Evolutionary conservation across 2,888 invertebrate species (phyloP).

Genomic region (Drosophila prostipennis): DNA sequence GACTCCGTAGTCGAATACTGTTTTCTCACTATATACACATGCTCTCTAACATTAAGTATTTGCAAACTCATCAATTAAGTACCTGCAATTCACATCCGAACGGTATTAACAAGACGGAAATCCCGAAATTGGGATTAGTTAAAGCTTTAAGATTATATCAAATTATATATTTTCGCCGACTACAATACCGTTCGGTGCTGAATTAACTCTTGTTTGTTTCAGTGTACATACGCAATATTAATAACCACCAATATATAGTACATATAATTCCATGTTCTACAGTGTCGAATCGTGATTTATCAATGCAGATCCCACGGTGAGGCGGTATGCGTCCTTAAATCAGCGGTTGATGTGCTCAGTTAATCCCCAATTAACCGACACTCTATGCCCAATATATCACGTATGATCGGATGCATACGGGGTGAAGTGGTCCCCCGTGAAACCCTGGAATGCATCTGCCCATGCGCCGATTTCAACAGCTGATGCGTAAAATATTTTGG

Average conservation of each 20-base stretch:
- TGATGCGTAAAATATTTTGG: slow-evolving; percentile 82
- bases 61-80: slow-evolving; percentile 24
- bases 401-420: slow-evolving; percentile 12
- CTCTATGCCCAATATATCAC: slow-evolving; percentile 15
- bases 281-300: slow-evolving; percentile 8
- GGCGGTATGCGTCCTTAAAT: slow-evolving; percentile 78
- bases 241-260: slow-evolving; percentile 11
- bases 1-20: slow-evolving; percentile 27
- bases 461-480: slow-evolving; percentile 44
- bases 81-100: slow-evolving; percentile 2
- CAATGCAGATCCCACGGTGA: slow-evolving; percentile 76
- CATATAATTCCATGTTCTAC: slow-evolving; percentile 30
- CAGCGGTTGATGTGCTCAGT: slow-evolving; percentile 50
- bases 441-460: slow-evolving; percentile 9
- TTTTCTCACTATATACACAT: slow-evolving; percentile 13
- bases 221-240: slow-evolving; percentile 21
- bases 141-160: too few species aligned
- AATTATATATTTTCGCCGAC: too few species aligned
- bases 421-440: background rate
- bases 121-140: background rate
- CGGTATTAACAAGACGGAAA: background rate
- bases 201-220: slow-evolving; percentile 2
- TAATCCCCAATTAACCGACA: slow-evolving; percentile 1
- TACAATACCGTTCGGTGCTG: background rate
- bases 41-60: slow-evolving; percentile 27